Evolutionary conservation across 2,888 invertebrate genomes (phyloP).

Genomic region (Sabellastarte sp.): DNA sequence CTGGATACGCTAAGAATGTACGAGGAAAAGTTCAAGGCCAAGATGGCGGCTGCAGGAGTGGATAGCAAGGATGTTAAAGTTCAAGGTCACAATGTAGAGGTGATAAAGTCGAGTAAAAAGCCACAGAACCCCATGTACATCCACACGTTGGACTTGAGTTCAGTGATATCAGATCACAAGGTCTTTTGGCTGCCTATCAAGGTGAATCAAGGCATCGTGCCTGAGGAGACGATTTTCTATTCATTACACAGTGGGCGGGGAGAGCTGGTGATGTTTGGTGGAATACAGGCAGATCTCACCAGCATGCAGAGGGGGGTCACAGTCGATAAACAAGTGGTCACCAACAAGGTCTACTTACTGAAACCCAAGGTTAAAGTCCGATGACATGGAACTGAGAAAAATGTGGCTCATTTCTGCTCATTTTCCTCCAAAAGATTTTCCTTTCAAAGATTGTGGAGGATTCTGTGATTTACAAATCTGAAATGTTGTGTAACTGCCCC

Average conservation of each 20-base stretch:
- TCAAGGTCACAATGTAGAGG: not conserved
- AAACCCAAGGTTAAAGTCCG: not conserved
- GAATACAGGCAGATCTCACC: conserved; percentile 66
- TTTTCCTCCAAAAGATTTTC: no score
- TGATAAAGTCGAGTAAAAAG: not conserved
- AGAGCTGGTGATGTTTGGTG: conserved; percentile 94
- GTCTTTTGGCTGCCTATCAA: conserved; percentile 61
- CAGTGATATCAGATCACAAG: conserved; percentile 48
- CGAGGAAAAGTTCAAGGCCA: conserved; percentile 63
- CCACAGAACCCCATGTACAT: conserved; percentile 71
- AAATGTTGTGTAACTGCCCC: no score
- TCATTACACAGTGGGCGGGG: conserved; percentile 85
- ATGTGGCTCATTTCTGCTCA: no score
- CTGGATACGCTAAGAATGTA: conserved; percentile 68
- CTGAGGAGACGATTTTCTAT: conserved; percentile 87
- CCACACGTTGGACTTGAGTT: conserved; percentile 81
- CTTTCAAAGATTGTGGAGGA: no score
- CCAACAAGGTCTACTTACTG: not conserved
- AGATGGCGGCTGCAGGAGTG: conserved; percentile 1
- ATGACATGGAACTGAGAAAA: not conserved
- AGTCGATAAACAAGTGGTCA: not conserved
- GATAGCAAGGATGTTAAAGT: not conserved
- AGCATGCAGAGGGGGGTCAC: conserved; percentile 41
- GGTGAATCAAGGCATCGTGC: conserved; percentile 57
- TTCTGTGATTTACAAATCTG: no score